phyloP scores from a whole-genome alignment of 2,888 invertebrate genomes.

The Nomada lathburiana region DNA sequence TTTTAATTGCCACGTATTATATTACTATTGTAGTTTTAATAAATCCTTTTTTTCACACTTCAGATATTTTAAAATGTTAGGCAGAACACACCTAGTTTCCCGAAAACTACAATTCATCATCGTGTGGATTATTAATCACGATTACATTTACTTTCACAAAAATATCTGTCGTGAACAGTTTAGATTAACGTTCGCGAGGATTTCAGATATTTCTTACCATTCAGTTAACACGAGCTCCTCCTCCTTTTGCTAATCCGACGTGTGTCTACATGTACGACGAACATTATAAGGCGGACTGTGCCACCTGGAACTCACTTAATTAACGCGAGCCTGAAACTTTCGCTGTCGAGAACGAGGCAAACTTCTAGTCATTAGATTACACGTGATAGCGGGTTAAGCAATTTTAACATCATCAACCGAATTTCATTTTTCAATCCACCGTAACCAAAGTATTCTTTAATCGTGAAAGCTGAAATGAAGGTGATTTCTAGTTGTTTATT shows the following conservation, averaged over 20 bases:
- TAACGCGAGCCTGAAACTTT: slow-evolving; percentile 52
- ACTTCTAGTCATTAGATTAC: neutral
- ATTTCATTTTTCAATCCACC: too few species aligned
- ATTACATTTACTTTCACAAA: neutral
- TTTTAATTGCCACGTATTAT: neutral
- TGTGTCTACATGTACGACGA: slow-evolving; percentile 1
- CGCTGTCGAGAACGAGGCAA: slow-evolving; percentile 29
- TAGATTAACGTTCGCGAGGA: neutral
- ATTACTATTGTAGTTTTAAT: too few species aligned
- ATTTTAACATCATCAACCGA: too few species aligned
- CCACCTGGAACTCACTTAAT: slow-evolving; percentile 42
- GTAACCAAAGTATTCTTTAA: too few species aligned
- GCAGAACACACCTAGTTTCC: neutral
- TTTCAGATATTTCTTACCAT: slow-evolving; percentile 2
- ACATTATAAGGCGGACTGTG: slow-evolving; percentile 2
- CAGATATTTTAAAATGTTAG: neutral
- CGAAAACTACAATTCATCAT: neutral
- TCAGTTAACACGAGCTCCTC: neutral
- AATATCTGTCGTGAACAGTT: neutral
- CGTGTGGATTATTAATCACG: slow-evolving; percentile 5
- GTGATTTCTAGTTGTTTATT: too few species aligned
- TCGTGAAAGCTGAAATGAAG: too few species aligned
- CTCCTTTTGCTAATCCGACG: neutral
- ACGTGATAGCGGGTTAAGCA: too few species aligned
- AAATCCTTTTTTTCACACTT: too few species aligned